Base-by-base conservation (phyloP, 2,888 invertebrate genomes). In the Conomelus anceps region DNA sequence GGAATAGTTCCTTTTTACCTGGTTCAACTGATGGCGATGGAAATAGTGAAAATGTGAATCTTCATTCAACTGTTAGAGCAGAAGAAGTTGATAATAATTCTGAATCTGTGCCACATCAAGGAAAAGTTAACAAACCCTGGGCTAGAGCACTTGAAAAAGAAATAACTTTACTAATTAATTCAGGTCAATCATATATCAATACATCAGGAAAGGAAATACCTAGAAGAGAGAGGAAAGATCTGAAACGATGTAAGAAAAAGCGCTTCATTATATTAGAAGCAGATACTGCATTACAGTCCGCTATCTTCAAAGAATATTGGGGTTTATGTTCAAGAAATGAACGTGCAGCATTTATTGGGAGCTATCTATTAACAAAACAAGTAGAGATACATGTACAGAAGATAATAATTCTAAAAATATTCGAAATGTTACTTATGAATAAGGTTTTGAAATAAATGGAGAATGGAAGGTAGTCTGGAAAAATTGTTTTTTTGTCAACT, bases 241-340 rank as follows among this genome's bases (percentile, higher is more conserved):
- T 89, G 23, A 85, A 89, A 23, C 22, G 86, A 20, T 89, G 89
- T 23, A 26, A 41, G 23, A 89, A 86, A 86, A 34, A 88, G 29
- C 84, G 88, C 41, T 63, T 84, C 22, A n/a, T 24, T 13, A 88
- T 11, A 20, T 23, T 88, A 17, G 85, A 22, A 23, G 23, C 24
- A 22, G 88, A 89, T 20, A 6, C 26, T 89, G 22, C 23, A 34
- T 85, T 89, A 63, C 17, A 63, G 34, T 34, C 34, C 34, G 17
- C 34, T 23, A 90, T 89, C 17, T 89, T 89, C 87, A 11, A 86
- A 26, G 89, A 90, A 24, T 90, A 90, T 26, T 90, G 90, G 90
- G n/a, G 22, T 22, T 87, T 90, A 86, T 88, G 88, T 22, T 26
- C 84, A n/a, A 23, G 89, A 7, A 84, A 90, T 41, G 88, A 87